These are phyloP conservation scores for Prolemur simus DNA, from an alignment of 2,113 vertebrate species.

Conservation along the genomic window DNA sequence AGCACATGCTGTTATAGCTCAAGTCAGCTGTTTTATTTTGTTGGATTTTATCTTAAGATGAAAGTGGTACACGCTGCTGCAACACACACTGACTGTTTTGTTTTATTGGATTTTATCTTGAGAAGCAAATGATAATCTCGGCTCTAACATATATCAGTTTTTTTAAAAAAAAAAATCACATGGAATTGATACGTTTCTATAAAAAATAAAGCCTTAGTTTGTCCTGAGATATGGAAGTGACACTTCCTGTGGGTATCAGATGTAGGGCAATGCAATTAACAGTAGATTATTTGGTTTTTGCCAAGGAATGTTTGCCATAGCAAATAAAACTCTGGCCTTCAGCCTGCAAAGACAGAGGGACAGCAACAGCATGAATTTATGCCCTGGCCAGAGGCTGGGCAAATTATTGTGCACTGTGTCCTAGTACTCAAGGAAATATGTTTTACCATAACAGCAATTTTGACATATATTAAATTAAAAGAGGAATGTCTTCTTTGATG, in stretches of 20 bases:
- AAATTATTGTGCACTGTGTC: background rate
- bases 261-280: background rate
- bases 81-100: constrained; percentile 61
- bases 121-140: constrained; percentile 50
- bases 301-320: constrained; percentile 36
- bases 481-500: constrained; percentile 45
- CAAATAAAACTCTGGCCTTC: constrained; percentile 44
- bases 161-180: constrained; percentile 59
- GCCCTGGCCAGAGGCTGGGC: background rate
- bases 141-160: constrained; percentile 62
- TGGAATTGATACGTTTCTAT: constrained; percentile 58
- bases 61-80: constrained; percentile 63
- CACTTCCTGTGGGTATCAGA: constrained; percentile 69
- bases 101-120: constrained; percentile 64
- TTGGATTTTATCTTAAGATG: constrained; percentile 78
- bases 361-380: background rate
- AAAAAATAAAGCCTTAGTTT: constrained; percentile 37
- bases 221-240: constrained; percentile 58
- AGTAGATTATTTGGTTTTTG: background rate
- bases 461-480: constrained; percentile 47
- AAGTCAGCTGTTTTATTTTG: constrained; percentile 78
- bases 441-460: background rate
- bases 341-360: background rate
- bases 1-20: constrained; percentile 75
- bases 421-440: background rate